phyloP scores from a whole-genome alignment of 2,113 vertebrate species.

The Cyprinodon tularosa region DNA sequence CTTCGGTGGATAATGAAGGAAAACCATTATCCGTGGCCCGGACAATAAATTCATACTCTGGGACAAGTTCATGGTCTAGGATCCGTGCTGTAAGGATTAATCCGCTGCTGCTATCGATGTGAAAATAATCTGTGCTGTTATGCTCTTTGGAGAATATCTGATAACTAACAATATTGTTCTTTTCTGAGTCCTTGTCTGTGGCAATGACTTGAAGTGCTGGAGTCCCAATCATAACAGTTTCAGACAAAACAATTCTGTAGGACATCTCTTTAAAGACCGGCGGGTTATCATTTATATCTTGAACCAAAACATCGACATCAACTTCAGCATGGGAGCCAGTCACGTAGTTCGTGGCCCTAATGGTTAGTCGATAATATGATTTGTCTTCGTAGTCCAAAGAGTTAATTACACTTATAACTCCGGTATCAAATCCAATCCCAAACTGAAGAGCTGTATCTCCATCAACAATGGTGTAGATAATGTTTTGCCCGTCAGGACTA shows the following conservation, averaged over 20 bases:
- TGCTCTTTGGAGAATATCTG: constrained; percentile 91
- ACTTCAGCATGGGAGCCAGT: constrained; percentile 94
- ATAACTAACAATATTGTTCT: constrained; percentile 89
- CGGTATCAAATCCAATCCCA: constrained; percentile 95
- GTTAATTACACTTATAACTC: constrained; percentile 90
- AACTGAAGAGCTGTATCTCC: constrained; percentile 92
- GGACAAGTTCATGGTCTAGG: constrained; percentile 90
- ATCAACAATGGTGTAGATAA: constrained; percentile 94
- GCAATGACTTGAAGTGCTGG: constrained; percentile 92
- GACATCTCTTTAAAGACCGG: constrained; percentile 87
- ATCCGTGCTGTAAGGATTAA: constrained; percentile 93
- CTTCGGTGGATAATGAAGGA: constrained; percentile 89
- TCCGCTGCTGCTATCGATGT: constrained; percentile 95
- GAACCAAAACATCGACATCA: constrained; percentile 87
- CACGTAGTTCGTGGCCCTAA: constrained; percentile 93
- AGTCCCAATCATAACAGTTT: constrained; percentile 94
- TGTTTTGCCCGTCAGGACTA: constrained; percentile 94
- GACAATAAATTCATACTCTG: constrained; percentile 87
- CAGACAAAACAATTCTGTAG: constrained; percentile 89
- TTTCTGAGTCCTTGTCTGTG: constrained; percentile 89
- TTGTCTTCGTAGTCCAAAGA: constrained; percentile 89
- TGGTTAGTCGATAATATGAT: constrained; percentile 85
- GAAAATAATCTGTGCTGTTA: constrained; percentile 95
- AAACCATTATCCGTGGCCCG: constrained; percentile 93
- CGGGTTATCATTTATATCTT: constrained; percentile 93